Percentiles rank a stretch among this genome's conserved stretches.
These are phyloP conservation scores for Elysia chlorotica DNA, from an alignment of 1,140 invertebrate species.

Conservation along the genomic window DNA sequence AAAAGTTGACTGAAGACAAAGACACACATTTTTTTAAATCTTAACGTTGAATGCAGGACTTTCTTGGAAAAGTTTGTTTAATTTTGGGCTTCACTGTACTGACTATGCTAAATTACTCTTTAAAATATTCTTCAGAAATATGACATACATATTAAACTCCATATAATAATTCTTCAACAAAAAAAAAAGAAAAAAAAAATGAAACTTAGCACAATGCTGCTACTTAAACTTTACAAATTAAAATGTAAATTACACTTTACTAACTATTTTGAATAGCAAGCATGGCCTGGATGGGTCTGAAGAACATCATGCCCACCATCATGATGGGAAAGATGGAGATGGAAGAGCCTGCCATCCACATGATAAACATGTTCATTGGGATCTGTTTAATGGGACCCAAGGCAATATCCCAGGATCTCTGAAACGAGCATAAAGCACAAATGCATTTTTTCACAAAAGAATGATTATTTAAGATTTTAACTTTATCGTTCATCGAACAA, in stretches of 20 bases:
- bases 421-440: constrained; percentile 19
- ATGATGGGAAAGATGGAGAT: constrained; percentile 99
- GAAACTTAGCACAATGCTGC: not conserved
- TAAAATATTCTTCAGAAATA: too few species aligned
- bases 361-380: constrained; percentile 99
- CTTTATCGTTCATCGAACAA: not conserved
- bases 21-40: too few species aligned
- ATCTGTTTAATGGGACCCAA: constrained; percentile 89
- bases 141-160: too few species aligned
- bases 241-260: constrained; percentile 18
- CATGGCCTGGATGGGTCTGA: constrained; percentile 92
- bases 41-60: too few species aligned
- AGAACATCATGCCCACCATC: constrained; percentile 99
- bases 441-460: not conserved
- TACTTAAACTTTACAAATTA: not conserved
- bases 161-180: constrained; percentile 5
- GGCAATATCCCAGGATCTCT: constrained; percentile 96
- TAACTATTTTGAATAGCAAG: constrained; percentile 69
- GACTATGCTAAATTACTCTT: too few species aligned
- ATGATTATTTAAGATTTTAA: not conserved
- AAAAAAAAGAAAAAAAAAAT: not conserved
- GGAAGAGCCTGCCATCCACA: constrained; percentile 99
- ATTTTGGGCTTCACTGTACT: too few species aligned
- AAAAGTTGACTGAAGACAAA: too few species aligned
- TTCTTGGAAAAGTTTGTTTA: too few species aligned